Conservation (phyloP, 2,797 vertebrate species). For the Craterocephalus amniculus region DNA sequence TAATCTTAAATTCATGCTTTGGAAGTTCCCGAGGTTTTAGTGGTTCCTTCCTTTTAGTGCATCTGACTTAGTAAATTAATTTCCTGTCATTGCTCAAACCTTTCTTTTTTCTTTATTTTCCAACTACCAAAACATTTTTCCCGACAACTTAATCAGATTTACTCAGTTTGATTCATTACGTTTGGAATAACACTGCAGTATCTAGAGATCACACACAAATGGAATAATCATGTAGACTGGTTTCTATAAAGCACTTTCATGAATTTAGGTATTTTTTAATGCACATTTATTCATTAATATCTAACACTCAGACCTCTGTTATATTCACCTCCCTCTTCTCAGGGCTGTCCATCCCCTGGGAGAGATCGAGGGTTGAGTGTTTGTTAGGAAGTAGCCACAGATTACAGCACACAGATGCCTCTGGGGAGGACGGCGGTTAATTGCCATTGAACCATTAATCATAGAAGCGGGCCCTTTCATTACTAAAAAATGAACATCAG, state of each 20-base stretch:
- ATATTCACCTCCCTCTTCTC: constrained; percentile 37
- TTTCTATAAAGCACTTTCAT: constrained; percentile 26
- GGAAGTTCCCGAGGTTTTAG: neutral
- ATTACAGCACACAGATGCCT: constrained; percentile 62
- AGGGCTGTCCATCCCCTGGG: constrained; percentile 42
- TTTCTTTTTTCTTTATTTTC: constrained; percentile 4
- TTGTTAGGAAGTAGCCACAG: constrained; percentile 61
- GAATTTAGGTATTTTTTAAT: constrained; percentile 34
- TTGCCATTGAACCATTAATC: constrained; percentile 79
- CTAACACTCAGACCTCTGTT: constrained; percentile 18
- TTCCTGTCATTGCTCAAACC: neutral
- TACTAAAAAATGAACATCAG: constrained; percentile 73
- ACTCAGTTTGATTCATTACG: constrained; percentile 21
- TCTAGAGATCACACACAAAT: constrained; percentile 11
- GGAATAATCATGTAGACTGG: constrained; percentile 1
- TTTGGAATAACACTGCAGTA: constrained; percentile 8
- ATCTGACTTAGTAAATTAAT: neutral
- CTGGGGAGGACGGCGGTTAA: constrained; percentile 71
- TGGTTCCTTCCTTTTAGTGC: neutral
- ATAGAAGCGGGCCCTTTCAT: constrained; percentile 64
- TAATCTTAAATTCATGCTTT: neutral
- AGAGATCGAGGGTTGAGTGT: constrained; percentile 62
- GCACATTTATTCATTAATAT: constrained; percentile 56
- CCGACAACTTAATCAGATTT: constrained; percentile 14
- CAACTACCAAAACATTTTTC: constrained; percentile 11